Base-by-base conservation (phyloP, 2,888 invertebrate species). In the Myopa testacea region DNA sequence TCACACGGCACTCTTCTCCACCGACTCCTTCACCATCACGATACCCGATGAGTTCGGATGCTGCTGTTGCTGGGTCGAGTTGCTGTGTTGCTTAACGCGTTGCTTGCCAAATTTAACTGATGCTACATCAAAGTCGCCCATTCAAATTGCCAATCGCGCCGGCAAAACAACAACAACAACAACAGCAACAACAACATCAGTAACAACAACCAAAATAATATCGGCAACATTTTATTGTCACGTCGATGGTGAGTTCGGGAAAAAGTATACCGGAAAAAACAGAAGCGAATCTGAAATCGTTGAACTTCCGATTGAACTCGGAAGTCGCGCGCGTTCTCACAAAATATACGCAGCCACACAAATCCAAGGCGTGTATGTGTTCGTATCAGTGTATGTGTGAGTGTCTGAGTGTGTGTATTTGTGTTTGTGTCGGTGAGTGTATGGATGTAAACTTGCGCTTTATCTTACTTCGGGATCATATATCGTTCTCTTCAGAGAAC, bases 211-310 rank as follows among this genome's bases (percentile, higher is more conserved):
- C 80, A 70, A 81, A 86, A 86, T 83, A 84, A 84, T 86, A 86
- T 86, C 84, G 81, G 83, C 85, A 84, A 87, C 84, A 84, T 86
- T 86, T 87, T 84, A 86, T 86, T 81, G 82, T 77, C 45, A 63
- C 37, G 55, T 74, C 38, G 62, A 12, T 63, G 62, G 19, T 37
- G 81, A 82, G 38, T 34, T 65, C 65, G 65, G 26, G 45, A 62
- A 77, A 55, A 55, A 52, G n/a, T 16, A 58, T 7, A 45, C 38
- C 81, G 84, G 79, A 80, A 81, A 82, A 81, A 55, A 65, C 65
- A 75, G 77, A 80, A 67, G 75, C 71, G 82, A 83, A 82, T 86
- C 85, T 82, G 86, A 83, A 82, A 75, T 60, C 69, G 69, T 69
- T 75, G 69, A 69, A 65, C 75, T 68, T 75, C 75, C 75, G 75